phyloP scores from a whole-genome alignment of 2,888 invertebrate genomes.

The Zonitis immaculata region DNA sequence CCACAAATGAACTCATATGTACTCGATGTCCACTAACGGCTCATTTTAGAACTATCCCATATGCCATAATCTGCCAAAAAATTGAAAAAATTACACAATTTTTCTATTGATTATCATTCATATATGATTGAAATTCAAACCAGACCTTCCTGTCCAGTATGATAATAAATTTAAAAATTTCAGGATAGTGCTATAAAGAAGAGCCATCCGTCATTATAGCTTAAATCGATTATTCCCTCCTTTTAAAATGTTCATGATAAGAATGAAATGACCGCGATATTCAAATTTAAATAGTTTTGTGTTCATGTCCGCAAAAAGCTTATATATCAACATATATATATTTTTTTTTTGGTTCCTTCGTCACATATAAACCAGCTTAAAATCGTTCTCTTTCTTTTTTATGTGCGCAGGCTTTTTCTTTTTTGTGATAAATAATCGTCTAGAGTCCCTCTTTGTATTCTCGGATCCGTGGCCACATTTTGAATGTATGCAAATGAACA shows the following conservation, averaged over 20 bases:
- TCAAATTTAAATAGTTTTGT: conserved; percentile 49
- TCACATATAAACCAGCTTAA: conserved; percentile 27
- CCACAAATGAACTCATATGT: too few species aligned
- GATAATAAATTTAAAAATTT: neutral
- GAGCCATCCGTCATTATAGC: conserved; percentile 44
- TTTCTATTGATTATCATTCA: too few species aligned
- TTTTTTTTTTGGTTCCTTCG: too few species aligned
- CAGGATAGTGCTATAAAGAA: conserved; percentile 17
- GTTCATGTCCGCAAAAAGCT: conserved; percentile 41
- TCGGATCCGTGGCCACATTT: conserved; percentile 45
- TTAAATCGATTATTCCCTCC: conserved; percentile 48
- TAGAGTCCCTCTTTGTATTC: conserved; percentile 47
- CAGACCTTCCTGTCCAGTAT: neutral
- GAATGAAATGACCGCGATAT: conserved; percentile 51
- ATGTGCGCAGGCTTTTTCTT: conserved; percentile 11
- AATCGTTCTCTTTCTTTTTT: conserved; percentile 23
- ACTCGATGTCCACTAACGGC: too few species aligned
- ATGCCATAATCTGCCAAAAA: too few species aligned
- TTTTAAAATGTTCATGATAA: conserved; percentile 48
- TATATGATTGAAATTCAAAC: too few species aligned
- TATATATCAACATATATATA: conserved; percentile 25
- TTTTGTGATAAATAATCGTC: conserved; percentile 48
- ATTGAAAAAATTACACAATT: too few species aligned
- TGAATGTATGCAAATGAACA: conserved; percentile 49
- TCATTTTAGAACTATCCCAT: too few species aligned